Evolutionary conservation across 2,797 vertebrate genomes (phyloP).

Genomic region (Brachymystax lenok): DNA sequence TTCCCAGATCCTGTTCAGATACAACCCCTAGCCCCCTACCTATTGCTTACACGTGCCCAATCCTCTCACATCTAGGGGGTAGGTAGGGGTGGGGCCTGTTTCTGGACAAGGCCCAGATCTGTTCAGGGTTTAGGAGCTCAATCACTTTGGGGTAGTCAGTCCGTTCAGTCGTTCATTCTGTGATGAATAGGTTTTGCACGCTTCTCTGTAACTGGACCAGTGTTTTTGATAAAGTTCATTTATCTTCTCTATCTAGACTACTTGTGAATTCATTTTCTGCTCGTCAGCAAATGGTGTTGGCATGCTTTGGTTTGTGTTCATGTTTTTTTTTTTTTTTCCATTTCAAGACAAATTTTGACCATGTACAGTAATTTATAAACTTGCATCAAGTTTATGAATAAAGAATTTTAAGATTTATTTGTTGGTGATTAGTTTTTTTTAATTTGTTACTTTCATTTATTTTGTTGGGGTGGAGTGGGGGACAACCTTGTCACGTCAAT

Average conservation of each 20-base stretch:
- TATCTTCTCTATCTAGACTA: slow-evolving; percentile 31
- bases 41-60: too few species aligned
- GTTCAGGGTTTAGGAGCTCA: slow-evolving; percentile 29
- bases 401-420: slow-evolving; percentile 85
- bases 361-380: slow-evolving; percentile 99
- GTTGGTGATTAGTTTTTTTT: neutral
- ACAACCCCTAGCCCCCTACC: neutral
- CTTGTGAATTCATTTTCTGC: slow-evolving; percentile 47
- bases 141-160: slow-evolving; percentile 31
- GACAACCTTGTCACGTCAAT: too few species aligned
- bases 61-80: neutral
- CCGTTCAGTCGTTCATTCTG: slow-evolving; percentile 32
- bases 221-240: slow-evolving; percentile 42
- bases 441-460: neutral
- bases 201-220: slow-evolving; percentile 61
- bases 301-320: slow-evolving; percentile 51
- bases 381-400: slow-evolving; percentile 99
- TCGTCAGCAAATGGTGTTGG: slow-evolving; percentile 48
- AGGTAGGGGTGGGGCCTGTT: neutral
- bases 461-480: too few species aligned
- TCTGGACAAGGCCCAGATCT: slow-evolving; percentile 27
- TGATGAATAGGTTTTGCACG: slow-evolving; percentile 54
- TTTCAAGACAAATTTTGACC: slow-evolving; percentile 82
- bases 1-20: neutral
- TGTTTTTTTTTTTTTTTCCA: too few species aligned